A percentile compares a stretch with the other conserved stretches of the same genome.
Conservation (phyloP, 2,888 invertebrate genomes). For the Meteorus cinctellus region DNA sequence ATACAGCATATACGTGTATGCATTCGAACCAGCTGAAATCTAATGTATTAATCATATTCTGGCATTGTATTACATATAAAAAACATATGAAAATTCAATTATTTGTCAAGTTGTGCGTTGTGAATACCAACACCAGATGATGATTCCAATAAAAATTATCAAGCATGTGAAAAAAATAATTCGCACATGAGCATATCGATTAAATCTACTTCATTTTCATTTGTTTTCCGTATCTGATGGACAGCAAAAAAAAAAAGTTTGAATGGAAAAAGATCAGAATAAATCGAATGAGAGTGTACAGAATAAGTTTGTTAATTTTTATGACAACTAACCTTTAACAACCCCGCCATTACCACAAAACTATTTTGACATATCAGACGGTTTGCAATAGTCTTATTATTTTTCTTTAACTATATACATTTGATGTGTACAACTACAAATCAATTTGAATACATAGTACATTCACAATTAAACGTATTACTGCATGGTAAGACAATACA, state of each 20-base stretch:
- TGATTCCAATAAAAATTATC: too few relatives aligned
- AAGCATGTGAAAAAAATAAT: too few relatives aligned
- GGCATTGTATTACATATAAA: too few relatives aligned
- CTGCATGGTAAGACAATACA: constrained; percentile 4
- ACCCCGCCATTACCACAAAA: constrained; percentile 69
- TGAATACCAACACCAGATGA: too few relatives aligned
- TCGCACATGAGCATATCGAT: too few relatives aligned
- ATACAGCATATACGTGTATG: too few relatives aligned
- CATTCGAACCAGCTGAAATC: too few relatives aligned
- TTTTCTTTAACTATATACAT: neutral
- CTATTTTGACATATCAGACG: constrained; percentile 66
- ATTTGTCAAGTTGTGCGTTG: too few relatives aligned
- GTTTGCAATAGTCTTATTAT: neutral
- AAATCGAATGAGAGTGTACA: neutral
- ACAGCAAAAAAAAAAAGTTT: neutral
- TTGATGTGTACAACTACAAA: neutral
- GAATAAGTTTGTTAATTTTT: constrained; percentile 42
- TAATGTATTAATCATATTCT: too few relatives aligned
- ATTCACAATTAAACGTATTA: neutral
- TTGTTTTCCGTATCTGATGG: too few relatives aligned
- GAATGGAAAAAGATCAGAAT: neutral
- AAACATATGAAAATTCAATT: too few relatives aligned
- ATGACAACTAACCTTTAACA: constrained; percentile 71
- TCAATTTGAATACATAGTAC: neutral
- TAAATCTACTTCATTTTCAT: too few relatives aligned